Base-by-base conservation (phyloP, 1,140 invertebrate genomes). In the Myzus persicae region DNA sequence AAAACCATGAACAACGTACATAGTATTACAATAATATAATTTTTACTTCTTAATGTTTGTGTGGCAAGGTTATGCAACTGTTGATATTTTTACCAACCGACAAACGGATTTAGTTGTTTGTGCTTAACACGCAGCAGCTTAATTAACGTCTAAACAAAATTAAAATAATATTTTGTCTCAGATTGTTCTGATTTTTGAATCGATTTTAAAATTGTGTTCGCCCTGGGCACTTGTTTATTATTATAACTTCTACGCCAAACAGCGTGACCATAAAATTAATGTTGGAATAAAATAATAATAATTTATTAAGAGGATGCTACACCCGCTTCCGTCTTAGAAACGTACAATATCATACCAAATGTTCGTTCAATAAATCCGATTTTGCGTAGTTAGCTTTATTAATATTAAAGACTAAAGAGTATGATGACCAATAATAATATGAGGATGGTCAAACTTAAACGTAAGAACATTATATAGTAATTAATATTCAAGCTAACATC, bases 251-350 rank as follows among this genome's bases (percentile, higher is more conserved):
- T n/a, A 76, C n/a, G 14, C 14, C n/a, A 76, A 76, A 76, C 59
- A n/a, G 11, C 31, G 14, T 76, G 59, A n/a, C 59, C 59, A 76
- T 76, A 76, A 5, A n/a, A 76, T 76, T 76, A 76, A 3, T 3
- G 59, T 76, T n/a, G 59, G 59, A 76, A 76, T 76, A 76, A 76
- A 76, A 76, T 76, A 76, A 36, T 76, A 76, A 76, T 76, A n/a
- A 76, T 76, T 76, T 76, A n/a, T n/a, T 67, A n/a, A n/a, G 59
- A n/a, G 14, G n/a, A 76, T 14, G 24, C 31, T 14, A 18, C 59
- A 36, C 31, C 31, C 59, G 14, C 5, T 14, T 76, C n/a, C 31
- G 31, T n/a, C 4, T 18, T 76, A 76, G 14, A n/a, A n/a, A 76
- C 1, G 14, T n/a, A 18, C 31, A 18, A 67, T n/a, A n/a, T n/a